Conservation (phyloP, 2,113 vertebrate species). For the Heloderma charlesbogerti region DNA sequence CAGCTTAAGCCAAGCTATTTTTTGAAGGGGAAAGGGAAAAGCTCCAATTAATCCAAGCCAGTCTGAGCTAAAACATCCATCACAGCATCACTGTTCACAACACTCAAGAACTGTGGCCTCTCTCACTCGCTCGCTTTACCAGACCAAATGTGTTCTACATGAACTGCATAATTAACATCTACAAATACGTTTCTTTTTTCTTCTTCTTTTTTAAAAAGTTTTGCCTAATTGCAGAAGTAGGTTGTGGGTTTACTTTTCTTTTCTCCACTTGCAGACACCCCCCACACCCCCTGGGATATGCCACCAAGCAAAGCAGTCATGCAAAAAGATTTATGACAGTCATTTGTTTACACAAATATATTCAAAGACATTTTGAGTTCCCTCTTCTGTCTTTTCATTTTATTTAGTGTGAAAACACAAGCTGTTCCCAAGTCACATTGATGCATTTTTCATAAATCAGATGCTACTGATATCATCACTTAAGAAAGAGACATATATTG, state of each 20-base stretch:
- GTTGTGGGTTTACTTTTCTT: not conserved
- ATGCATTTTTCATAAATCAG: slow-evolving; percentile 66
- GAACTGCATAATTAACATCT: slow-evolving; percentile 61
- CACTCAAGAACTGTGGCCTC: slow-evolving; percentile 5
- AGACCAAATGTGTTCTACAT: slow-evolving; percentile 58
- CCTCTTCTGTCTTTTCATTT: slow-evolving; percentile 63
- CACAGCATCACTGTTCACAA: not conserved
- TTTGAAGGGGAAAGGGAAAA: not conserved
- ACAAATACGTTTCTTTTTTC: slow-evolving; percentile 39
- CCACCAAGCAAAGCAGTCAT: slow-evolving; percentile 60
- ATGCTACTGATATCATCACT: slow-evolving; percentile 30
- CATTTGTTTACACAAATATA: slow-evolving; percentile 63
- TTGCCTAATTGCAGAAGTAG: not conserved
- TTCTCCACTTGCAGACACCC: slow-evolving; percentile 42
- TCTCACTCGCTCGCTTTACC: slow-evolving; percentile 11
- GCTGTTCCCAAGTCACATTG: slow-evolving; percentile 66
- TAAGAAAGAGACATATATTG: slow-evolving; percentile 33
- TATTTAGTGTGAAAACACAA: slow-evolving; percentile 73
- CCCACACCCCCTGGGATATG: slow-evolving; percentile 45
- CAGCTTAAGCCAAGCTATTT: not conserved
- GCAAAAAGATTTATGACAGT: slow-evolving; percentile 69
- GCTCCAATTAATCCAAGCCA: not conserved
- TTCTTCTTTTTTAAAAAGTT: not conserved
- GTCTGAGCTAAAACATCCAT: not conserved
- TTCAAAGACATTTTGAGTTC: slow-evolving; percentile 54